Evolutionary conservation across 1,140 invertebrate species (phyloP), one percentile per base, ranked within the genome.

Genomic region (Trichonephila clavipes): DNA sequence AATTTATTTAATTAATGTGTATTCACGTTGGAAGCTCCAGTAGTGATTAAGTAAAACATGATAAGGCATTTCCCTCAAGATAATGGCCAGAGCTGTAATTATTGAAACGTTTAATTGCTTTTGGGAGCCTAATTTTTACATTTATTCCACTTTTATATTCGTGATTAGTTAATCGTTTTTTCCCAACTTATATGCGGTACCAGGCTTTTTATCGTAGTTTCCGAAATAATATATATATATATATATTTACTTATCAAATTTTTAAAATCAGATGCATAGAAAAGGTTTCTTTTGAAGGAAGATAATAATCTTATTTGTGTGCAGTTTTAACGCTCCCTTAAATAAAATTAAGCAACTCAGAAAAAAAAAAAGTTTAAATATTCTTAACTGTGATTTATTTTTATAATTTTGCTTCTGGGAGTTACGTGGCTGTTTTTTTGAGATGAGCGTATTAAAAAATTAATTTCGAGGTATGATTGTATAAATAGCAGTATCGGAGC

Each of bases 1-100:
- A 87, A 87, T 87, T 87, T 62, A 87, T 87, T 87, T 87, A 87
- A 87, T 87, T 87, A 87, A 87, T 87, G 85, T 87, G 85, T 59
- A 58, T 12, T 14, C 24, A 64, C 51, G 85, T 24, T 87, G 85
- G n/a, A n/a, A 44, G 10, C 14, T 34, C 28, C 18, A 59, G 3
- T 64, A 24, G 85, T 58, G 85, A 87, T 87, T 87, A 87, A 64
- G n/a, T 3, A 87, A 87, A 87, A 87, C 85, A 87, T 62, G 85
- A 87, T 87, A n/a, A 87, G 64, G 66, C 85, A 87, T 87, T 87
- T n/a, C n/a, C n/a, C n/a, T 61, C 85, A 87, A 34, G 72, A 18
- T 40, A 34, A 77, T 40, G 72, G n/a, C 4, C 19, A 10, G 12
- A 24, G 82, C 21, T 14, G 82, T 85, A 85, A 85, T 85, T 85